Evolutionary conservation across 2,888 invertebrate genomes (phyloP).

Genomic region (Tineola bisselliella): DNA sequence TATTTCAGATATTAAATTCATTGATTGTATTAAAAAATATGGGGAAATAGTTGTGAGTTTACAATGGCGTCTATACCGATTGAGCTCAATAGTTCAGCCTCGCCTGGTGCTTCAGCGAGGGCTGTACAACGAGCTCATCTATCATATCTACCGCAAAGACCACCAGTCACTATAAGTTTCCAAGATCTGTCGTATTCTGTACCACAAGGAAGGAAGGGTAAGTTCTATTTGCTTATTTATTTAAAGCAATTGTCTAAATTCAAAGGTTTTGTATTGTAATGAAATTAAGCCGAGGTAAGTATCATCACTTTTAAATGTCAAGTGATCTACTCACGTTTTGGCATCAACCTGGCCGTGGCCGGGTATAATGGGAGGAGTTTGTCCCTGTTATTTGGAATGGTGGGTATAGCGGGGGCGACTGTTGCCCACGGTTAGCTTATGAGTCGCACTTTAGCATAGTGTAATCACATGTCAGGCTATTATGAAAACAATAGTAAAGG

Average conservation of each 20-base stretch:
- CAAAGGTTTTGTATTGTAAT: too few species aligned
- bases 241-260: background rate
- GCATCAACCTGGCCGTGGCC: too few species aligned
- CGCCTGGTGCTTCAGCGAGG: constrained; percentile 21
- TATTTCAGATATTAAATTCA: background rate
- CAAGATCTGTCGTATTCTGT: constrained; percentile 84
- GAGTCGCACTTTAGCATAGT: too few species aligned
- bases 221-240: constrained; percentile 21
- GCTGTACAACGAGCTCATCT: constrained; percentile 45
- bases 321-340: background rate
- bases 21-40: background rate
- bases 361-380: too few species aligned
- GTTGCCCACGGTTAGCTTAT: too few species aligned
- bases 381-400: too few species aligned
- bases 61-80: background rate
- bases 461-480: too few species aligned
- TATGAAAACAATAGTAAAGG: too few species aligned
- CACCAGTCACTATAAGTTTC: constrained; percentile 85
- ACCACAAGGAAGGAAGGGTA: constrained; percentile 74
- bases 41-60: background rate
- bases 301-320: background rate
- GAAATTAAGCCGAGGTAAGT: constrained; percentile 33
- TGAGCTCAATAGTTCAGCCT: background rate
- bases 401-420: too few species aligned
- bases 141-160: constrained; percentile 71